Conservation (phyloP, 2,888 invertebrate species). For the Nemotelus nigrinus region DNA sequence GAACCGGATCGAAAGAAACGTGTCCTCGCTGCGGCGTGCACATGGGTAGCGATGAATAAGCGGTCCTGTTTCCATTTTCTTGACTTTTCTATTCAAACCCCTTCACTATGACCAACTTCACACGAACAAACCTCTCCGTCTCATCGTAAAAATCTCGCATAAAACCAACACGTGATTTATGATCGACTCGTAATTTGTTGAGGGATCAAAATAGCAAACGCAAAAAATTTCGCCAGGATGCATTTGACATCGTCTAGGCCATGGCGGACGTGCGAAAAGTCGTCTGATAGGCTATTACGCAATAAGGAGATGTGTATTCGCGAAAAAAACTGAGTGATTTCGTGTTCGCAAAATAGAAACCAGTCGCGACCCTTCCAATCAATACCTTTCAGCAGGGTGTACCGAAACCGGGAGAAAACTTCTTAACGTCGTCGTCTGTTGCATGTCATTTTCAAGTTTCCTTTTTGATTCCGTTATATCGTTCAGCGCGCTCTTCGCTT, state of each 20-base stretch:
- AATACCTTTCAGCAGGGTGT: too few species aligned
- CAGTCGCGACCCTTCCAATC: too few species aligned
- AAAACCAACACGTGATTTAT: slow-evolving; percentile 39
- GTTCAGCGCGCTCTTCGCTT: background rate
- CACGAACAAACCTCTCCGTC: background rate
- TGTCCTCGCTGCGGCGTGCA: background rate
- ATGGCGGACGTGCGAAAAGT: slow-evolving; percentile 17
- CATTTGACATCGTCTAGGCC: slow-evolving; percentile 20
- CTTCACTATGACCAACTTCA: background rate
- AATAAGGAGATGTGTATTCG: too few species aligned
- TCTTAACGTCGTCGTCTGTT: background rate
- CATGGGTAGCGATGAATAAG: background rate
- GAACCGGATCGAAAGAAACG: background rate
- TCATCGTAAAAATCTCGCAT: slow-evolving; percentile 24
- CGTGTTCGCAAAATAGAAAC: too few species aligned
- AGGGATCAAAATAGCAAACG: slow-evolving; percentile 38
- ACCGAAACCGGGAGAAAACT: too few species aligned
- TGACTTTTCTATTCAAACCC: background rate
- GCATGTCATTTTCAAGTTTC: background rate
- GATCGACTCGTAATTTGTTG: slow-evolving; percentile 40
- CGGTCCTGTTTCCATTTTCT: background rate
- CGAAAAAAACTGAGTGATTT: too few species aligned
- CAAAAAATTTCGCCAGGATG: slow-evolving; percentile 16
- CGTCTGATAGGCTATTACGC: background rate
- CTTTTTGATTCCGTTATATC: too few species aligned